Evolutionary conservation across 2,888 invertebrate genomes (phyloP).

Genomic region (Sinelater perroti): DNA sequence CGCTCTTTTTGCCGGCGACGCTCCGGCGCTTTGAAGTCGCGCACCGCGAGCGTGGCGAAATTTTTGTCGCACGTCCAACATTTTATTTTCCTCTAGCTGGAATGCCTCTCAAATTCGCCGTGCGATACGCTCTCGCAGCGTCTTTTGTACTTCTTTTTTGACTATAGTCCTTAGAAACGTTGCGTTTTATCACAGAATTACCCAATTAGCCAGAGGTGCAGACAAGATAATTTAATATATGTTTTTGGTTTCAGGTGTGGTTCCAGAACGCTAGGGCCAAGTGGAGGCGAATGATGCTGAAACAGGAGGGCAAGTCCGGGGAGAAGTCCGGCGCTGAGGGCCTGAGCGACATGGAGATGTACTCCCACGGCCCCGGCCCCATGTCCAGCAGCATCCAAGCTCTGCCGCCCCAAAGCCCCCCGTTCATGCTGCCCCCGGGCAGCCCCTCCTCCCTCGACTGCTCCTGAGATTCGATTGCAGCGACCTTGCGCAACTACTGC

Average conservation of each 20-base stretch:
- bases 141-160: too few species aligned
- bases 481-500: conserved; percentile 7
- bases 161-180: too few species aligned
- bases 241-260: conserved; percentile 81
- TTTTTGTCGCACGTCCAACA: too few species aligned
- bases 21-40: background rate
- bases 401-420: conserved; percentile 75
- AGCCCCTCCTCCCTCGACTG: conserved; percentile 80
- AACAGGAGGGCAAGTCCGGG: conserved; percentile 77
- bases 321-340: conserved; percentile 74
- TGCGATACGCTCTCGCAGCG: too few species aligned
- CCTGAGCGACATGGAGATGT: conserved; percentile 70
- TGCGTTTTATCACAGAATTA: too few species aligned
- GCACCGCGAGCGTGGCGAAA: too few species aligned
- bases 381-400: conserved; percentile 72
- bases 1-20: conserved; percentile 3
- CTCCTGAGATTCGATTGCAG: conserved; percentile 65
- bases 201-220: too few species aligned
- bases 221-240: too few species aligned
- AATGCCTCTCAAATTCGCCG: too few species aligned
- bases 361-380: conserved; percentile 65
- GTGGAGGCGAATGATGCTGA: conserved; percentile 88
- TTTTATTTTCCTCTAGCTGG: too few species aligned
- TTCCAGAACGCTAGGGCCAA: conserved; percentile 95
- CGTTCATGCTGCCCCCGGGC: conserved; percentile 73